Conservation (phyloP, 2,888 invertebrate genomes). For the Phlogophora meticulosa region DNA sequence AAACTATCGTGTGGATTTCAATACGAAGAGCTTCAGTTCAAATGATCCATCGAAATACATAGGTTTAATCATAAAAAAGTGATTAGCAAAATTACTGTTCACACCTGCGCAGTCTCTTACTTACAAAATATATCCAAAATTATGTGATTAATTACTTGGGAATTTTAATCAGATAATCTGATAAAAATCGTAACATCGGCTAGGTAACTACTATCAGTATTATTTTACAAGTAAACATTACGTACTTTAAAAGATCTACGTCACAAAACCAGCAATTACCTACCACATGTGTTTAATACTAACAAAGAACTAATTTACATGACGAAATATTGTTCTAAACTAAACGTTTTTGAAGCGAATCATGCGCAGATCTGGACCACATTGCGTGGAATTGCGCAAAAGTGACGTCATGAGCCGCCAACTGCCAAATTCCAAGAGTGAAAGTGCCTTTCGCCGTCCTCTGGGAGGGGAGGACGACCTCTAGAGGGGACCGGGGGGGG, state of each 20-base stretch:
- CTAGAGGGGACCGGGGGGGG: slow-evolving; percentile 68
- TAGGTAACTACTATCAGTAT: slow-evolving; percentile 16
- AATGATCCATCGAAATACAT: background rate
- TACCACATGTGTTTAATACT: slow-evolving; percentile 16
- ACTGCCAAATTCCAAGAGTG: slow-evolving; percentile 87
- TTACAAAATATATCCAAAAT: slow-evolving; percentile 10
- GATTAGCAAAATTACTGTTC: slow-evolving; percentile 18
- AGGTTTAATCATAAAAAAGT: slow-evolving; percentile 29
- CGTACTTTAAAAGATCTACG: slow-evolving; percentile 20
- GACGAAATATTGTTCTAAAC: slow-evolving; percentile 48
- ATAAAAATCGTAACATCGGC: background rate
- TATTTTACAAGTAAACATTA: slow-evolving; percentile 15
- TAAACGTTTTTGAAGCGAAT: slow-evolving; percentile 63
- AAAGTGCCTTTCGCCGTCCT: slow-evolving; percentile 87
- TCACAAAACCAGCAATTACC: slow-evolving; percentile 18
- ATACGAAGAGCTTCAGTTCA: background rate
- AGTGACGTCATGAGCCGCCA: slow-evolving; percentile 80
- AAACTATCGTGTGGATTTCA: slow-evolving; percentile 9
- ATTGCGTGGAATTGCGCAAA: slow-evolving; percentile 89
- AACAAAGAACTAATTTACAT: slow-evolving; percentile 31
- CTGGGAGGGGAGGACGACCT: slow-evolving; percentile 80
- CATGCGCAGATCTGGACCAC: slow-evolving; percentile 69
- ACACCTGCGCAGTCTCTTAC: background rate
- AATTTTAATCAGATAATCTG: slow-evolving; percentile 8
- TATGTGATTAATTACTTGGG: slow-evolving; percentile 26